Evolutionary conservation across 2,113 vertebrate species (phyloP).

Genomic region (Orthochromis malagaraziensis): DNA sequence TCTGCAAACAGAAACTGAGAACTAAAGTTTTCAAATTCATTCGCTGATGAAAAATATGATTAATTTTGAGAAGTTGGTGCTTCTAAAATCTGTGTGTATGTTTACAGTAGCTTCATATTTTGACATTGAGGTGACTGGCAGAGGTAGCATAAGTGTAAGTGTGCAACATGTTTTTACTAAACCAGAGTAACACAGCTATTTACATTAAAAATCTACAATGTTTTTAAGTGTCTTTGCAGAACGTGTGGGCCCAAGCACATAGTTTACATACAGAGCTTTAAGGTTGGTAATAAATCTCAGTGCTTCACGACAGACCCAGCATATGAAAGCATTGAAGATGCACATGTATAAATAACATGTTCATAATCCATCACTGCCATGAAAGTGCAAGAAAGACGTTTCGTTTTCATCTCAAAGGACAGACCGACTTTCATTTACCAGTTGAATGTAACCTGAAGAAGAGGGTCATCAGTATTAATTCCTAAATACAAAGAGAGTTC

Average conservation of each 20-base stretch:
- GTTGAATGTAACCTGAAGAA: rapidly evolving
- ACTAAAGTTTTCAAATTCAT: neutral
- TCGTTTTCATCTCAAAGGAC: rapidly evolving
- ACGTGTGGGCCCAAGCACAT: rapidly evolving
- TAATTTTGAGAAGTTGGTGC: rapidly evolving
- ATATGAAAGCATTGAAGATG: neutral
- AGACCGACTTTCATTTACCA: neutral
- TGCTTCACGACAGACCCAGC: neutral
- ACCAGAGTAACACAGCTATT: rapidly evolving
- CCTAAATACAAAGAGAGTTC: neutral
- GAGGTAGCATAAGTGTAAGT: neutral
- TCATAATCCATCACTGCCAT: neutral
- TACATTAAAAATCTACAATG: neutral
- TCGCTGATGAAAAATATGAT: neutral
- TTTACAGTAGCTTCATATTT: neutral
- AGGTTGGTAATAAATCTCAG: neutral
- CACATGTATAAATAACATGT: neutral
- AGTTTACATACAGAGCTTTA: neutral
- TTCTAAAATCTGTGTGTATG: neutral
- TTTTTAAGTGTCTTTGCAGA: neutral
- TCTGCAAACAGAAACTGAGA: neutral
- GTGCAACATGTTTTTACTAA: neutral
- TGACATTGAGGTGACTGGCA: neutral
- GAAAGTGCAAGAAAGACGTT: neutral
- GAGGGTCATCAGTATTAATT: rapidly evolving